Evolutionary conservation across 2,888 invertebrate genomes (phyloP).

Genomic region (Scaptomyza caliginosa): DNA sequence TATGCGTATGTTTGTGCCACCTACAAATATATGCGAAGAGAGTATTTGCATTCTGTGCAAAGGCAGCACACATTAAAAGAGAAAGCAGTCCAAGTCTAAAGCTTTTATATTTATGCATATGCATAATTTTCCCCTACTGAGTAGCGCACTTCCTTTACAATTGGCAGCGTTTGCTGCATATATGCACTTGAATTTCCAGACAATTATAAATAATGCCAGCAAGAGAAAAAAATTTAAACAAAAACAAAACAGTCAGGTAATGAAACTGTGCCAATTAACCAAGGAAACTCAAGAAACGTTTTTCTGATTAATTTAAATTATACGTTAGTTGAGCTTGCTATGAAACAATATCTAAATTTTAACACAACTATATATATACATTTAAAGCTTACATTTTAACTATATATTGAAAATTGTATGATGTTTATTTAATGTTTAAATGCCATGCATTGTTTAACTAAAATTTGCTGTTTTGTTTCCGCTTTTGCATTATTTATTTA

Average conservation of each 20-base stretch:
- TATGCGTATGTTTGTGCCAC: conserved; percentile 40
- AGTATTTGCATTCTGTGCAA: conserved; percentile 45
- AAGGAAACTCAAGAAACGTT: background rate
- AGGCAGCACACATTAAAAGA: background rate
- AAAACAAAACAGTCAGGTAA: background rate
- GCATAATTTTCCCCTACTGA: conserved; percentile 35
- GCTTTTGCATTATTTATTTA: conserved; percentile 29
- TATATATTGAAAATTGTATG: background rate
- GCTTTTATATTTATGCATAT: conserved; percentile 60
- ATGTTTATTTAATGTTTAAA: background rate
- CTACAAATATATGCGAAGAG: conserved; percentile 12
- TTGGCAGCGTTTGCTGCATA: conserved; percentile 30
- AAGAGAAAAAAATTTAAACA: background rate
- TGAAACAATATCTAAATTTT: background rate
- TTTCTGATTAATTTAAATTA: too few species aligned
- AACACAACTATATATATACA: too few species aligned
- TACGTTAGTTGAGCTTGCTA: too few species aligned
- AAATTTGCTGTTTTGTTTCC: conserved; percentile 2
- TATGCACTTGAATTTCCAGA: conserved; percentile 56
- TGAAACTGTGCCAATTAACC: background rate
- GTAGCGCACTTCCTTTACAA: conserved; percentile 10
- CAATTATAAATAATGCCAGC: conserved; percentile 41
- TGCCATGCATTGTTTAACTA: background rate
- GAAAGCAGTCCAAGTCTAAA: conserved; percentile 5
- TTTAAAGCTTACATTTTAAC: background rate